Evolutionary conservation across 2,888 invertebrate species (phyloP).

Genomic region (Palloptera scutellata): DNA sequence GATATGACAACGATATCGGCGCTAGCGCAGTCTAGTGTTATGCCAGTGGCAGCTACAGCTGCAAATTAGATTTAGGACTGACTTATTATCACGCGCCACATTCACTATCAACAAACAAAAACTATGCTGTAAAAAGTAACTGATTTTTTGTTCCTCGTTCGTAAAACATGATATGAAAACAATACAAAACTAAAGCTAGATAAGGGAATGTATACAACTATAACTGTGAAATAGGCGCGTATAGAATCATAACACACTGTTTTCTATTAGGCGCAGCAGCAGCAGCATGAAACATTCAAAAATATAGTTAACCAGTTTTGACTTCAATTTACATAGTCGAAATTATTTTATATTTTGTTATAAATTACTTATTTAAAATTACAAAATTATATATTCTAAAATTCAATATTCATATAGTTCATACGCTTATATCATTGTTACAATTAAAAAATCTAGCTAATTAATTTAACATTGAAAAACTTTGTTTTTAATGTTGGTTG

Average conservation of each 20-base stretch:
- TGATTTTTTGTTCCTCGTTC: too few relatives aligned
- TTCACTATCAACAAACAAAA: too few relatives aligned
- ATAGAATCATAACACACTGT: too few relatives aligned
- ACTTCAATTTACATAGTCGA: not conserved
- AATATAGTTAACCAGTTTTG: not conserved
- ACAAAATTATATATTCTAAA: not conserved
- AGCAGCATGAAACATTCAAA: too few relatives aligned
- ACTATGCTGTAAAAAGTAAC: too few relatives aligned
- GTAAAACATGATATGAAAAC: too few relatives aligned
- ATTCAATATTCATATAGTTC: not conserved
- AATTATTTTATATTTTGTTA: conserved; percentile 2
- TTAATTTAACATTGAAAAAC: too few relatives aligned
- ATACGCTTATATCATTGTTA: conserved; percentile 26
- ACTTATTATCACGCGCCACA: not conserved
- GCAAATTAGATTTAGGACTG: conserved; percentile 12
- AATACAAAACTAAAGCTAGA: too few relatives aligned
- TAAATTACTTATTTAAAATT: not conserved
- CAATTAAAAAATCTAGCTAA: conserved; percentile 1
- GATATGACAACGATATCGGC: conserved; percentile 64
- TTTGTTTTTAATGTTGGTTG: too few relatives aligned
- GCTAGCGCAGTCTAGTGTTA: conserved; percentile 49
- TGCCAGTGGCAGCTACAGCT: conserved; percentile 32
- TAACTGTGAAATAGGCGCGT: too few relatives aligned
- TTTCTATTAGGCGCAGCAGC: too few relatives aligned
- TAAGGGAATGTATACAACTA: too few relatives aligned